These are phyloP conservation scores for Chaetophractus vellerosus DNA, from an alignment of 2,797 vertebrate species.

Conservation along the genomic window DNA sequence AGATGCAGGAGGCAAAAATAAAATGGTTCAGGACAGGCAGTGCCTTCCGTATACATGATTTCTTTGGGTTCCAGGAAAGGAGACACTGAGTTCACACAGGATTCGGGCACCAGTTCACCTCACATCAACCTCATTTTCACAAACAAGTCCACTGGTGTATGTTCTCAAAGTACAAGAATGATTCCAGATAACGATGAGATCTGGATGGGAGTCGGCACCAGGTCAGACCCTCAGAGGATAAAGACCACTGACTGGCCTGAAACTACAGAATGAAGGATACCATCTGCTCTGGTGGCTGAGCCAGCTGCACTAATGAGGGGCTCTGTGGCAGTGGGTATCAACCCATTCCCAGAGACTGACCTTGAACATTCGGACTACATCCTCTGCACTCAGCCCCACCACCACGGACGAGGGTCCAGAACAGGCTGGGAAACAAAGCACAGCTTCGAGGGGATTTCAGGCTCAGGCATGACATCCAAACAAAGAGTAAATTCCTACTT, in stretches of 20 bases:
- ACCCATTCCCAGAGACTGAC: background rate
- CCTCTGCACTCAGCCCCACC: rapidly evolving
- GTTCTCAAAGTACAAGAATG: slow-evolving; percentile 14
- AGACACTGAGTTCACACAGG: rapidly evolving
- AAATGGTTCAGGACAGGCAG: background rate
- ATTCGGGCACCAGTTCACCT: rapidly evolving
- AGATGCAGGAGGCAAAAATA: background rate
- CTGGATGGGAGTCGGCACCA: background rate
- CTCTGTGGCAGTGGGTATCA: background rate
- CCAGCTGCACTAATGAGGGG: slow-evolving; percentile 26
- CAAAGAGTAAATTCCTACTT: background rate
- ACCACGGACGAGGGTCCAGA: background rate
- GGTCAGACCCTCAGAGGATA: slow-evolving; percentile 17
- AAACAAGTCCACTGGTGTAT: background rate
- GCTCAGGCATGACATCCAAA: background rate
- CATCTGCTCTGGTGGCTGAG: background rate
- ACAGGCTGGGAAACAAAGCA: background rate
- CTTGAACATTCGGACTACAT: background rate
- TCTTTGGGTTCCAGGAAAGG: background rate
- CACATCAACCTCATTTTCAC: background rate
- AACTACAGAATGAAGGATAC: background rate
- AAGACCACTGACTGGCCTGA: background rate
- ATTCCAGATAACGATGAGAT: background rate
- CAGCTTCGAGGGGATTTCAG: rapidly evolving
- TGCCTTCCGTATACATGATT: rapidly evolving